These are phyloP conservation scores for Antitype chi DNA, from an alignment of 2,888 invertebrate species.

Conservation along the genomic window DNA sequence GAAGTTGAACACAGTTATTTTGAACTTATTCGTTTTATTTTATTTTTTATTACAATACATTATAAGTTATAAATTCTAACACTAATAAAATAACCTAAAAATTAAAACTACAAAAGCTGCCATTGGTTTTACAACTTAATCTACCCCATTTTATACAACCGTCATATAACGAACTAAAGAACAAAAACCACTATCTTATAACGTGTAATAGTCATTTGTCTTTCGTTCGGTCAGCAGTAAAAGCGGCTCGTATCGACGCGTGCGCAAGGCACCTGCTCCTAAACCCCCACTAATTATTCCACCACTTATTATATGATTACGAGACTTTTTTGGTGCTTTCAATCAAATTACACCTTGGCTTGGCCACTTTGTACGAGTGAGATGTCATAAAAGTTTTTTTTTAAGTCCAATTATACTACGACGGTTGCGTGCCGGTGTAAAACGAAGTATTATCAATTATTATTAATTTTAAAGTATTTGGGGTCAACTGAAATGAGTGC, in stretches of 20 bases:
- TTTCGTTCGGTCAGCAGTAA: slow-evolving; percentile 71
- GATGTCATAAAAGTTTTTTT: slow-evolving; percentile 89
- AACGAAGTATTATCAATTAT: slow-evolving; percentile 79
- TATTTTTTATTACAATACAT: not conserved
- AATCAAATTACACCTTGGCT: slow-evolving; percentile 90
- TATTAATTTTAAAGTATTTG: slow-evolving; percentile 59
- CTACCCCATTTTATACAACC: slow-evolving; percentile 59
- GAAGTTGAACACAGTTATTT: slow-evolving; percentile 43
- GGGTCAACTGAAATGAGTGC: slow-evolving; percentile 45
- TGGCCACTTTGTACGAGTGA: slow-evolving; percentile 87
- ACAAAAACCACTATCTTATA: slow-evolving; percentile 63
- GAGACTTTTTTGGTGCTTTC: slow-evolving; percentile 90
- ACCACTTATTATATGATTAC: slow-evolving; percentile 90
- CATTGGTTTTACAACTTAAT: slow-evolving; percentile 52
- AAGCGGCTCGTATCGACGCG: slow-evolving; percentile 69
- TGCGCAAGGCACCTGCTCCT: slow-evolving; percentile 84
- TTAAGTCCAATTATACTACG: slow-evolving; percentile 71
- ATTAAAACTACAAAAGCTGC: slow-evolving; percentile 29
- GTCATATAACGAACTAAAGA: slow-evolving; percentile 48
- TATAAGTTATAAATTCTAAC: not conserved
- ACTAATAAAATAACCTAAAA: not conserved
- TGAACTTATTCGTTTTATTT: slow-evolving; percentile 27
- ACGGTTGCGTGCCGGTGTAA: slow-evolving; percentile 83
- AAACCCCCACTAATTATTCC: slow-evolving; percentile 89
- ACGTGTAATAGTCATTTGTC: slow-evolving; percentile 76